Percentiles rank a stretch among this genome's conserved stretches.
These are phyloP conservation scores for Bergia puertoricense DNA, from an alignment of 92 coral and sea anemone species.

Conservation along the genomic window DNA sequence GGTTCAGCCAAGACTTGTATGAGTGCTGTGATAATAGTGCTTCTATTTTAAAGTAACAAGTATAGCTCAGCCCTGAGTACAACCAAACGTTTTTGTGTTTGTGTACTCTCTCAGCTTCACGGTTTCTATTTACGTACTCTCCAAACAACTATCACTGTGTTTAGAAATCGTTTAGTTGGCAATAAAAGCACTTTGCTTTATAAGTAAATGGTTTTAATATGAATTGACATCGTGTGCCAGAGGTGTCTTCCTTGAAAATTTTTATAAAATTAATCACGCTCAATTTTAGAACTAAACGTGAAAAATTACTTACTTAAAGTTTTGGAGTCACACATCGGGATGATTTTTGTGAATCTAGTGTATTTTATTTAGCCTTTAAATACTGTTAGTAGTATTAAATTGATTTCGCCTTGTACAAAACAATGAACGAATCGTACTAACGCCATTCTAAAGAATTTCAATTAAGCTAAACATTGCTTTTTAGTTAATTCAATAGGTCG, in stretches of 20 bases:
- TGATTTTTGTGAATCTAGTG: background rate
- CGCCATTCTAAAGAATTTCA: background rate
- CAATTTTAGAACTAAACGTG: background rate
- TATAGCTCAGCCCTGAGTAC: background rate
- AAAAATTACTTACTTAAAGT: background rate
- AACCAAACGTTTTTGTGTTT: background rate
- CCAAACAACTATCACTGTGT: constrained; percentile 40
- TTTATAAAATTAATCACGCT: constrained; percentile 6
- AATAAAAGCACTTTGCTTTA: constrained; percentile 61
- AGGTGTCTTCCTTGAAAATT: constrained; percentile 10
- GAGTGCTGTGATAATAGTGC: background rate
- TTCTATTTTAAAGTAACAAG: background rate
- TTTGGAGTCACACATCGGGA: background rate
- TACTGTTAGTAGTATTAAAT: background rate
- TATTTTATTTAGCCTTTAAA: background rate
- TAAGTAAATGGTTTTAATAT: constrained; percentile 53
- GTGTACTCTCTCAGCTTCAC: background rate
- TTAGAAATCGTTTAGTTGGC: constrained; percentile 53
- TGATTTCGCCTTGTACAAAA: constrained; percentile 8
- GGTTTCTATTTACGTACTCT: constrained; percentile 24
- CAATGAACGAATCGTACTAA: background rate
- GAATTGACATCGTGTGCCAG: constrained; percentile 43
- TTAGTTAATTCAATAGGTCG: constrained; percentile 24
- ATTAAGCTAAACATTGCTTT: background rate
- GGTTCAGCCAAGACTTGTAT: background rate